Evolutionary conservation across 2,113 vertebrate species (phyloP), one percentile per base, ranked within the genome.

Genomic region (Poeciliopsis occidentalis): DNA sequence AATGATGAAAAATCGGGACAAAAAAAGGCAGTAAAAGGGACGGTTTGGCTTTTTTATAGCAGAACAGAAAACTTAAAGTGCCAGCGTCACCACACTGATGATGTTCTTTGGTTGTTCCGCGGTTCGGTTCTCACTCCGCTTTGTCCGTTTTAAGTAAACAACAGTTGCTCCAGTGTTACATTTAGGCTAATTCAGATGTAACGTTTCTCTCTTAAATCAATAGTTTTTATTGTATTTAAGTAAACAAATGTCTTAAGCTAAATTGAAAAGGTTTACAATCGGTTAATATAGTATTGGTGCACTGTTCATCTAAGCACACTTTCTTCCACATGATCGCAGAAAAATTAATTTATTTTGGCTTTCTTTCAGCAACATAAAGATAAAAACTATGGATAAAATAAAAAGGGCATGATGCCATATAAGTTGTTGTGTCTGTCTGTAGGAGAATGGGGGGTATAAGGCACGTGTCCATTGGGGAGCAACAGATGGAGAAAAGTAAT

Each of bases 401-500:
- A 44, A 15, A 22, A 24, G 51, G 5, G 19, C 19, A 2, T 24
- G 22, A 51, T 27, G 22, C 1, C 5, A 57, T 12, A 17, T 12
- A 64, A 64, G 76, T 69, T 47, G 30, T 4, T 67, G 30, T 60
- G 31, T 44, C 47, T 47, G 32, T 76, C 17, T 71, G 66, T 61
- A 31, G 22, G 26, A 60, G 72, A 67, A 8, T 69, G 51, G 24
- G 69, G 63, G 74, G 61, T 73, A n/a, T 31, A 8, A 17, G 60
- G 7, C 80, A 89, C 64, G 73, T 79, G 87, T 37, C 67, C 74
- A 34, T 79, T 77, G 39, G 78, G 69, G 66, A 83, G 78, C 60
- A 88, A 79, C 90, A 90, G 89, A 91, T 84, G 88, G 78, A 67
- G 27, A 54, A 71, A 71, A 76, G 69, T 92, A 92, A 93, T 91